phyloP scores from a whole-genome alignment of 2,113 vertebrate genomes.

The Eonycteris spelaea region DNA sequence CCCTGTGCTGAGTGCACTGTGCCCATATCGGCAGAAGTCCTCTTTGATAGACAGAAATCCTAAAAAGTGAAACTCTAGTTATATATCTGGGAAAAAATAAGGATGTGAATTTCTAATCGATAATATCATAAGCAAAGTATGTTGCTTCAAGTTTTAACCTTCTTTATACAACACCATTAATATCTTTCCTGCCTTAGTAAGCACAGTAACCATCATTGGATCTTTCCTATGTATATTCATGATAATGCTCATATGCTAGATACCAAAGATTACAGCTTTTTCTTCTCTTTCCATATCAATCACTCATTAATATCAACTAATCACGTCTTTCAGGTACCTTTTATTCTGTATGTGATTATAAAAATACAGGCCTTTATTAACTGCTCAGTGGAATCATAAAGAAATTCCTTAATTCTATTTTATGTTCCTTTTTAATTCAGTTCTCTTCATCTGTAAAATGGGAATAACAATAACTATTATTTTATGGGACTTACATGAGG shows the following conservation, averaged over 20 bases:
- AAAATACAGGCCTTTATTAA: not conserved
- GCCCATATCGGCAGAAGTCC: not conserved
- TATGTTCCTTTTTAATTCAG: not conserved
- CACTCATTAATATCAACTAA: not conserved
- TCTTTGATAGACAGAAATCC: not conserved
- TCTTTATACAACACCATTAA: not conserved
- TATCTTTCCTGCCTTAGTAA: not conserved
- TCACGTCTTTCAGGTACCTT: not conserved
- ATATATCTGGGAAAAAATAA: not conserved
- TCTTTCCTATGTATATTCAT: not conserved
- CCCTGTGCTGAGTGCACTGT: not conserved
- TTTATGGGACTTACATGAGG: not conserved
- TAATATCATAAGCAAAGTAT: not conserved
- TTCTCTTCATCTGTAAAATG: not conserved
- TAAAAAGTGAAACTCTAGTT: not conserved
- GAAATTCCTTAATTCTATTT: not conserved
- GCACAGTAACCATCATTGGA: not conserved
- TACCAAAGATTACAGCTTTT: not conserved
- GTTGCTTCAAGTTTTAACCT: not conserved
- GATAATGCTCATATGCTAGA: not conserved
- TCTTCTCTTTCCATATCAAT: not conserved
- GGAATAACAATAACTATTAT: not conserved
- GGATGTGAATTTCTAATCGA: not conserved
- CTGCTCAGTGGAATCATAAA: not conserved
- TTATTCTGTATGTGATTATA: not conserved